Evolutionary conservation across 2,113 vertebrate genomes (phyloP).

Genomic region (Coptodon rendalli): DNA sequence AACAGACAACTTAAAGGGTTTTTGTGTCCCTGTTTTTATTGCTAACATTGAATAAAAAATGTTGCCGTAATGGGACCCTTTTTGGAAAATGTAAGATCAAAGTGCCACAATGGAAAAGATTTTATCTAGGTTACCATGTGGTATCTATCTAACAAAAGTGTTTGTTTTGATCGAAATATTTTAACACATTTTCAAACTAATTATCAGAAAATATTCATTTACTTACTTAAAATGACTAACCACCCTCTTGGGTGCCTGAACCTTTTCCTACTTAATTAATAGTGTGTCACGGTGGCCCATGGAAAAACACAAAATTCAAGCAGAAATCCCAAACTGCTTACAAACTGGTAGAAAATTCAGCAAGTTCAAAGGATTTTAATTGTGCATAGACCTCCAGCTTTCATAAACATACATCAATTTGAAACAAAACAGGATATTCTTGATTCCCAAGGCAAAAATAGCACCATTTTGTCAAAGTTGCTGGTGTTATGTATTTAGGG

Average conservation of each 20-base stretch:
- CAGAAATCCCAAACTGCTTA: background rate
- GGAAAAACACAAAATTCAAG: background rate
- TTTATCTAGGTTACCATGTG: background rate
- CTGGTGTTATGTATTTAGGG: background rate
- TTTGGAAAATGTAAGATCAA: background rate
- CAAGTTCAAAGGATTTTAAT: background rate
- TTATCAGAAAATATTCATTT: background rate
- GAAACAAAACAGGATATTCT: background rate
- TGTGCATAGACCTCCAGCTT: background rate
- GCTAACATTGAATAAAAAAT: background rate
- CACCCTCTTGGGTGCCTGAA: background rate
- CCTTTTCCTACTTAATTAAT: background rate
- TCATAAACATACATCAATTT: background rate
- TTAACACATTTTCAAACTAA: background rate
- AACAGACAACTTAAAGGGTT: background rate
- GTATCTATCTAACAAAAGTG: background rate
- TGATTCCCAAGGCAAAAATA: background rate
- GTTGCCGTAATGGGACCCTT: background rate
- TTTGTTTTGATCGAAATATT: background rate
- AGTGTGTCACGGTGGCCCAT: rapidly evolving
- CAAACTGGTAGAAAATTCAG: background rate
- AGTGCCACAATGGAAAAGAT: background rate
- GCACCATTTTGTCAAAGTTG: background rate
- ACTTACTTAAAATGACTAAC: background rate
- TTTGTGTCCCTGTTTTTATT: background rate